Evolutionary conservation across 2,888 invertebrate genomes (phyloP), one percentile per base, ranked within the genome.

Genomic region (Cremastinae sp.): DNA sequence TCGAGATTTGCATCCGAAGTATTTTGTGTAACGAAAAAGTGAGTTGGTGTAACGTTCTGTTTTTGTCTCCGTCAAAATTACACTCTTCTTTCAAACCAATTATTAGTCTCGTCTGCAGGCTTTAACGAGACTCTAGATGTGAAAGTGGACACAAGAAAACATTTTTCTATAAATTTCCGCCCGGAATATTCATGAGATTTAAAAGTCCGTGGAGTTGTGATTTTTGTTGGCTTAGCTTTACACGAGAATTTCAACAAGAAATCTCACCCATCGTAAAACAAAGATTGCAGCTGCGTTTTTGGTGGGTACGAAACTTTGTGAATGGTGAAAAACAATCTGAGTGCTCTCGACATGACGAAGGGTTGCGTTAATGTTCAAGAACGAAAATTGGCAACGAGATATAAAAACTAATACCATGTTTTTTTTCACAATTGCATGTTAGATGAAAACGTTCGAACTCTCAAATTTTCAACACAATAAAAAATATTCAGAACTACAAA

Each of bases 141-240:
- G n/a, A 69, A 73, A 65, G 39, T 28, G 18, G 18, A 59, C 45
- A 43, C 7, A 22, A 66, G 16, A 28, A 35, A 68, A 75, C 58
- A 65, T 61, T 59, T 53, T 51, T 55, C 41, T 53, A 64, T 53
- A 70, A 59, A 37, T 45, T 35, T n/a, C 45, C 16, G 28, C 14
- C n/a, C 5, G 7, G 41, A 75, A 70, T 75, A 65, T 70, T 75
- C 75, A 70, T 70, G 55, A 55, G 55, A 41, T 18, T 70, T 75
- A 28, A 51, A 74, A 51, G 64, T 70, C 37, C 45, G 41, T 45
- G 56, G 51, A 58, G 4, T 37, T 55, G 37, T 53, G 12, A 37
- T 16, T 43, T 70, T 53, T 68, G 55, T 53, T 10, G 8, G 14
- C 9, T 2, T 5, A 70, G 39, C 7, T 59, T 49, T 8, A 18